Percentiles rank a stretch among this genome's conserved stretches.
phyloP scores from a whole-genome alignment of 2,797 vertebrate species.

The Cyprinodon diabolis region DNA sequence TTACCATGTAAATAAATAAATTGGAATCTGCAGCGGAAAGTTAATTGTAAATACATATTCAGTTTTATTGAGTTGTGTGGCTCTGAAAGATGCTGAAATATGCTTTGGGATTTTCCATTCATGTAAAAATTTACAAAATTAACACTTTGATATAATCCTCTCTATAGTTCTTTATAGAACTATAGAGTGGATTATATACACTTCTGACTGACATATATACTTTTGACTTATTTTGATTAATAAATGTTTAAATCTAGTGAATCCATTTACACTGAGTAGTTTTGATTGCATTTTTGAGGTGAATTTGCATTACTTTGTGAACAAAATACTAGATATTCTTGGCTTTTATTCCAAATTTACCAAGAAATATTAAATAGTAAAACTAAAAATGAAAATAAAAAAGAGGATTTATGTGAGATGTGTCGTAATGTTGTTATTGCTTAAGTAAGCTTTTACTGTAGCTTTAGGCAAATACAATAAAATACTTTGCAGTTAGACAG shows the following conservation, averaged over 20 bases:
- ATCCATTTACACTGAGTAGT: background rate
- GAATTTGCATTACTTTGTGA: background rate
- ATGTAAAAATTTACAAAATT: too few relatives aligned
- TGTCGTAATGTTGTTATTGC: background rate
- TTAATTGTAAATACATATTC: background rate
- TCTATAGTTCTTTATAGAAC: background rate
- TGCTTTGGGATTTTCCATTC: too few relatives aligned
- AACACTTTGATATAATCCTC: background rate
- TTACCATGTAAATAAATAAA: too few relatives aligned
- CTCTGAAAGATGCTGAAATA: too few relatives aligned
- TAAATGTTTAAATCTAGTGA: background rate
- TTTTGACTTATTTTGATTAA: background rate
- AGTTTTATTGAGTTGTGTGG: background rate
- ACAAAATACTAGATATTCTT: background rate
- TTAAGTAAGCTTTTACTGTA: background rate
- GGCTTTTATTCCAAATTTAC: background rate
- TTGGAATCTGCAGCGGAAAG: too few relatives aligned
- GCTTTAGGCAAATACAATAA: slow-evolving; percentile 13
- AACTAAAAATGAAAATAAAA: background rate
- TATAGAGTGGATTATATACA: background rate
- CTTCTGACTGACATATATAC: background rate
- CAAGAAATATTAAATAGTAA: background rate
- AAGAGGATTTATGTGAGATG: background rate
- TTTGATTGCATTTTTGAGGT: background rate
- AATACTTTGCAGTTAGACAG: slow-evolving; percentile 23